phyloP scores from a whole-genome alignment of 2,888 invertebrate genomes.

The Silvanus unidentatus region DNA sequence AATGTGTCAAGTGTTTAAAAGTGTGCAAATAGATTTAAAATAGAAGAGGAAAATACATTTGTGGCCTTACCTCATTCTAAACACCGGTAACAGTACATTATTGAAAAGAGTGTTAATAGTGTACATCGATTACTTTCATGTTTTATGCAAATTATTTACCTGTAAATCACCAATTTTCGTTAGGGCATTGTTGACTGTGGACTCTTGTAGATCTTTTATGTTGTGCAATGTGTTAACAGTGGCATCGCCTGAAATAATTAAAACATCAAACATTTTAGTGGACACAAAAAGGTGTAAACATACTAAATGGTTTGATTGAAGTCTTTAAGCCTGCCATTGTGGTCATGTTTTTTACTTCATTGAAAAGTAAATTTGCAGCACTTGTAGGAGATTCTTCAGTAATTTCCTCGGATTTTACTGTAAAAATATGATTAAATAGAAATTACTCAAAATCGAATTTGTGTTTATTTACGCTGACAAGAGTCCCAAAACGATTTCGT shows the following conservation, averaged over 20 bases:
- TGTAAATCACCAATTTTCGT: slow-evolving; percentile 59
- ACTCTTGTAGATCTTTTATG: slow-evolving; percentile 53
- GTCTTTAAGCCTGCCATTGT: slow-evolving; percentile 36
- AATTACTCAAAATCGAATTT: too few relatives aligned
- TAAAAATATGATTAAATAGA: too few relatives aligned
- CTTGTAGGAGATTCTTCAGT: slow-evolving; percentile 18
- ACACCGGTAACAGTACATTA: background rate
- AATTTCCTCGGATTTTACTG: slow-evolving; percentile 17
- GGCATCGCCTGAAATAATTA: slow-evolving; percentile 32
- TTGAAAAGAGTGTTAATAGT: slow-evolving; percentile 4
- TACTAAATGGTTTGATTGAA: slow-evolving; percentile 36
- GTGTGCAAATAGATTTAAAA: too few relatives aligned
- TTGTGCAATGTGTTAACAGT: slow-evolving; percentile 43
- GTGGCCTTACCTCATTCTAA: slow-evolving; percentile 3
- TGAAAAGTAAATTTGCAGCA: slow-evolving; percentile 28
- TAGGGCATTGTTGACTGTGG: slow-evolving; percentile 53
- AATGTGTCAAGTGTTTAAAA: too few relatives aligned
- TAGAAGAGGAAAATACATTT: background rate
- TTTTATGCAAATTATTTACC: slow-evolving; percentile 41
- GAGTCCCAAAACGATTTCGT: slow-evolving; percentile 22
- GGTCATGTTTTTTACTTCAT: slow-evolving; percentile 35
- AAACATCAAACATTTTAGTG: slow-evolving; percentile 2
- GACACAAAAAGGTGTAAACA: slow-evolving; percentile 10
- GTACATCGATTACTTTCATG: background rate
- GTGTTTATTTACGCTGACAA: too few relatives aligned